phyloP scores from a whole-genome alignment of 2,113 vertebrate species.

The Muntiacus reevesi region DNA sequence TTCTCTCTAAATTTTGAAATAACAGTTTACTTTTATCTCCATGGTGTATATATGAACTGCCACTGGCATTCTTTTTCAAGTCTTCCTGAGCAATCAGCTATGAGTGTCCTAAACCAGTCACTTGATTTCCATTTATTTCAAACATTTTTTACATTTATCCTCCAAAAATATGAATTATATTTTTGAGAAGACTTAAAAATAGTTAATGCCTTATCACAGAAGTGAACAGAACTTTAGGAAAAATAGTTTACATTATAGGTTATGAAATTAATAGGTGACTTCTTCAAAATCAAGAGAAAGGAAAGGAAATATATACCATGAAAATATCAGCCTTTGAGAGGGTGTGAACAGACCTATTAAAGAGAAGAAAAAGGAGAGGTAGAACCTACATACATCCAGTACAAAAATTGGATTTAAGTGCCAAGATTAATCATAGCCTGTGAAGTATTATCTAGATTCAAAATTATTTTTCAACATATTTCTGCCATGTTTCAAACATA shows the following conservation, averaged over 20 bases:
- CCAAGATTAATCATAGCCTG: background rate
- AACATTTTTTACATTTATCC: background rate
- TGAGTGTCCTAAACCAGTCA: background rate
- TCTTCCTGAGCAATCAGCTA: background rate
- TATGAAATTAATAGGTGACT: background rate
- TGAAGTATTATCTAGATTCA: background rate
- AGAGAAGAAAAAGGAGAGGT: background rate
- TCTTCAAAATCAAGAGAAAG: background rate
- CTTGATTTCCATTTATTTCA: background rate
- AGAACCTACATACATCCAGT: rapidly evolving
- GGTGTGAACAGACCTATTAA: background rate
- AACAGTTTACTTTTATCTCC: background rate
- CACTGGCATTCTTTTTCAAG: background rate
- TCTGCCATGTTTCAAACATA: background rate
- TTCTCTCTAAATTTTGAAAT: background rate
- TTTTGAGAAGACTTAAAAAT: background rate
- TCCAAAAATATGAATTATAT: background rate
- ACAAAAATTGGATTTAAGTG: background rate
- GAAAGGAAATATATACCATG: background rate
- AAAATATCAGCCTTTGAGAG: background rate
- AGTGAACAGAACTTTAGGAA: background rate
- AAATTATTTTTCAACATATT: background rate
- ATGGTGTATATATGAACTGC: background rate
- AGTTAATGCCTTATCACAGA: background rate
- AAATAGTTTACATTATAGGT: background rate